Conservation (phyloP, 2,888 invertebrate genomes). For the Eremobia ochroleuca region DNA sequence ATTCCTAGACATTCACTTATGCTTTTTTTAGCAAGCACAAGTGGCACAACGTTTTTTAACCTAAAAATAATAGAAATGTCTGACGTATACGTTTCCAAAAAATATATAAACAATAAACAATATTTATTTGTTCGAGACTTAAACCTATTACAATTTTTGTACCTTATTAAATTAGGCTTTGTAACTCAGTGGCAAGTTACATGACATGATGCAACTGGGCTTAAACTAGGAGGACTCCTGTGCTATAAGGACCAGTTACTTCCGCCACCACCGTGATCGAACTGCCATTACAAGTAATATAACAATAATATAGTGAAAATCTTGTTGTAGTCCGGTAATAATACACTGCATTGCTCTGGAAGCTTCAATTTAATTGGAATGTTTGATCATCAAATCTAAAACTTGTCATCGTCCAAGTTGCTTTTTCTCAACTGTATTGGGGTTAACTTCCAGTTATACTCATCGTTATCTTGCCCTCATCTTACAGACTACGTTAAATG, state of each 20-base stretch:
- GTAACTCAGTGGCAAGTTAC: too few relatives aligned
- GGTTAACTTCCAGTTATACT: not conserved
- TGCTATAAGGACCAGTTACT: too few relatives aligned
- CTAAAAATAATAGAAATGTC: not conserved
- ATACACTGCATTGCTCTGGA: not conserved
- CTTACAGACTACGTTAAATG: not conserved
- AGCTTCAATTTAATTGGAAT: too few relatives aligned
- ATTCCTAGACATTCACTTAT: constrained; percentile 12
- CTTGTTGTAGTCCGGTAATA: not conserved
- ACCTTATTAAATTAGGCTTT: too few relatives aligned
- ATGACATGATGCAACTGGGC: too few relatives aligned
- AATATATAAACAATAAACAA: too few relatives aligned
- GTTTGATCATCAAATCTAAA: not conserved
- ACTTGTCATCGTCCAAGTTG: not conserved
- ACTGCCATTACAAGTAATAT: too few relatives aligned
- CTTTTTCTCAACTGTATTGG: not conserved
- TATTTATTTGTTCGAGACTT: too few relatives aligned
- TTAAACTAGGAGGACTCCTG: too few relatives aligned
- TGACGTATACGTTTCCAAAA: not conserved
- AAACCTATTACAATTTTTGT: too few relatives aligned
- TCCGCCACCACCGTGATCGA: too few relatives aligned
- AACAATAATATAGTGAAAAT: too few relatives aligned
- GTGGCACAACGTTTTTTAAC: not conserved
- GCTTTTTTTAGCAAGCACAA: constrained; percentile 17
- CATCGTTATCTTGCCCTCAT: not conserved